Evolutionary conservation across 2,113 vertebrate genomes (phyloP).

Genomic region (Cavia aperea): DNA sequence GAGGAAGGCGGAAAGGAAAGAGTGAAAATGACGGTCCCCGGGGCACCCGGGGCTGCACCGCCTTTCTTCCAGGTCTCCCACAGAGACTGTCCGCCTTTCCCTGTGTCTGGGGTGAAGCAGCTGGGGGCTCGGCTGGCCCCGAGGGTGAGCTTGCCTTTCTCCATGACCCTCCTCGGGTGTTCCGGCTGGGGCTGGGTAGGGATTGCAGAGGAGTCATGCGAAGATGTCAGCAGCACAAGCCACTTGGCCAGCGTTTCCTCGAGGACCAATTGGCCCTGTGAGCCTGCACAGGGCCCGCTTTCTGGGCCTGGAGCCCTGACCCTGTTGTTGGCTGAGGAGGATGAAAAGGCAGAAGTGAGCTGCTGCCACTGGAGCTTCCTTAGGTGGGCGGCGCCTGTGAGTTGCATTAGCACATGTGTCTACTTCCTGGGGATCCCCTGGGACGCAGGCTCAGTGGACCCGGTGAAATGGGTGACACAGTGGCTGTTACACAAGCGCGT

Average conservation of each 20-base stretch:
- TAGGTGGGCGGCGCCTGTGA: fast-evolving
- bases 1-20: background rate
- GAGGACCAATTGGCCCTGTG: background rate
- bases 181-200: background rate
- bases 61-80: background rate
- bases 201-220: background rate
- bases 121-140: background rate
- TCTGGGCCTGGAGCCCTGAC: background rate
- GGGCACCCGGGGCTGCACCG: background rate
- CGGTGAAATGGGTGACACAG: no score
- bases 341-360: fast-evolving
- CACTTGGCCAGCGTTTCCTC: background rate
- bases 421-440: background rate
- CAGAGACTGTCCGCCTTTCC: background rate
- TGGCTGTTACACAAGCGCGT: background rate
- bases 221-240: background rate
- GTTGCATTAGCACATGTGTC: fast-evolving
- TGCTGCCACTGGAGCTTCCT: fast-evolving
- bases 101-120: background rate
- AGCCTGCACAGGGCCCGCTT: no score
- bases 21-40: fast-evolving
- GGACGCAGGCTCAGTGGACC: background rate
- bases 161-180: fast-evolving
- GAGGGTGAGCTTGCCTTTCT: background rate
- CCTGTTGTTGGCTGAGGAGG: fast-evolving